Evolutionary conservation across 1,140 invertebrate genomes (phyloP), one percentile per base, ranked within the genome.

Genomic region (Mizuhopecten yessoensis): DNA sequence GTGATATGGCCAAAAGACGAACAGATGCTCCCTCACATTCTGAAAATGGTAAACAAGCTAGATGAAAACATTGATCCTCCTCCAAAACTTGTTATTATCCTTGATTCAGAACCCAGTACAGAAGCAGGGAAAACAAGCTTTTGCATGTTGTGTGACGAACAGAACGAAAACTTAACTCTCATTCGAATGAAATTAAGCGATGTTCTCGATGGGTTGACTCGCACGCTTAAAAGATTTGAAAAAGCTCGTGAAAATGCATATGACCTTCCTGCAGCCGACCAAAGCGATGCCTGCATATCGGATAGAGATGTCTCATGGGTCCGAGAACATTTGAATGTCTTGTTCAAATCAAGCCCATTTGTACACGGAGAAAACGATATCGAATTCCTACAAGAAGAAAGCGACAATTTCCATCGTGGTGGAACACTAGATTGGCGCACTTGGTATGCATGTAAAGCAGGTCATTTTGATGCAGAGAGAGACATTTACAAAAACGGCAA

Each of bases 351-450:
- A 15, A 92, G 90, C 57, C 90, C 92, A 36, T 92, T 91, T 45
- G 75, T 88, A 15, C 90, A 92, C 34, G 11, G 33, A n/a, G 86
- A 88, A 39, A 9, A 42, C 45, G 90, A 93, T 29, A 88, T 89
- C 29, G 90, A 93, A 13, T 88, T 91, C 42, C 86, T 95, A 3
- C 75, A 92, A 17, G 87, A 92, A 87, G 93, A 95, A 42, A 88
- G 88, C 9, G 89, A 92, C 0, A 86, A 91, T 20, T 95, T 95
- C 75, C 93, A 89, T 57, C 91, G 93, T n/a, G 94, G 94, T 33
- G 94, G 94, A 10, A 93, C 93, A n/a, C 20, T 95, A 7, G 91
- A 91, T 34, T 95, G 94, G 94, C 86, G 33, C 86, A 75, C 93
- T 5, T 92, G 92, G 92, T 94, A 94, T 34, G 91, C 89, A 33